Base-by-base conservation (phyloP, 2,888 invertebrate genomes). In the Aphidoletes aphidimyza region DNA sequence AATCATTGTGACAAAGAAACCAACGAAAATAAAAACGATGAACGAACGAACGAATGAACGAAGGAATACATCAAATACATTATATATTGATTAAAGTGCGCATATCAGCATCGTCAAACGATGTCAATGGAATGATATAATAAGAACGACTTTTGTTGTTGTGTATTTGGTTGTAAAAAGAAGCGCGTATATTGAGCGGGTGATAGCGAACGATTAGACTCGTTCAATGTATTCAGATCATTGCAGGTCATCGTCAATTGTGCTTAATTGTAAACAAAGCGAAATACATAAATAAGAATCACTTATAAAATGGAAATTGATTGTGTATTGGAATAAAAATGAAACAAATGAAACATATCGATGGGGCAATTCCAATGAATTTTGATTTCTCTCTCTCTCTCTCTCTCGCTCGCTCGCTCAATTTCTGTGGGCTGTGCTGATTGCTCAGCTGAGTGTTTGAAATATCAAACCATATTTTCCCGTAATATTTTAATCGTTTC, bases 171-270 rank as follows among this genome's bases (percentile, higher is more conserved):
- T 17, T 2, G 17, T 47, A 17, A 2, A 47, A 8, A 11, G 17
- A 47, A 17, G 47, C 8, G 11, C 42, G 42, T 11, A 42, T 42
- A 6, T 6, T 42, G 42, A 42, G 42, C 11, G 42, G 6, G 42
- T 47, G 69, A 69, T 30, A 69, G 34, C 34, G n/a, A n/a, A n/a
- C n/a, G 30, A 30, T 69, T 30, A 30, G 69, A 14, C 34, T 14
- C n/a, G n/a, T n/a, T 69, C 1, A 69, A 69, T 69, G 17, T 69
- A 14, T 69, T 5, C 69, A 17, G 34, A 69, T 69, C 69, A 69
- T 69, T 30, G 30, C 69, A 69, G 30, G 69, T 69, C 69, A 69
- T 69, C 14, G 54, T 54, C 26, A 26, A 54, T 54, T 54, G 54
- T 69, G 5, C 34, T 69, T 69, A 30, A 30, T 30, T 69, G 69